Evolutionary conservation across 1,140 invertebrate genomes (phyloP).

Genomic region (Orussus abietinus): DNA sequence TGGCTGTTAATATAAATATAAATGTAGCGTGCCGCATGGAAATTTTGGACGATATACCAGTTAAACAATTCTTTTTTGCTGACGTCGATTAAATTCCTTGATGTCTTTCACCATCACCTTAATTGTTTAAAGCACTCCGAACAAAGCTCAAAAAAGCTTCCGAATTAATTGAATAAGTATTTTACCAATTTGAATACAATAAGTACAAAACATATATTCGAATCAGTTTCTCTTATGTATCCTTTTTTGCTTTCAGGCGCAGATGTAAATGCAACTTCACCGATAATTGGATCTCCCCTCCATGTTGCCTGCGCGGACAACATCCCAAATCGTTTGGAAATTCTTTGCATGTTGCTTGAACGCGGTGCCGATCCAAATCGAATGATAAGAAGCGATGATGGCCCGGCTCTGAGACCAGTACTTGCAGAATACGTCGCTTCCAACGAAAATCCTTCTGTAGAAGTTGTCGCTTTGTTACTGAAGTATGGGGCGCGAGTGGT

Average conservation of each 20-base stretch:
- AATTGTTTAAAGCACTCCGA: too few relatives aligned
- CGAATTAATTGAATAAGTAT: background rate
- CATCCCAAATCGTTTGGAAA: constrained; percentile 68
- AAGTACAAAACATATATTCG: background rate
- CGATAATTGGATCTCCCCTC: constrained; percentile 78
- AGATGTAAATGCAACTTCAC: constrained; percentile 75
- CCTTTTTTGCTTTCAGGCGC: constrained; percentile 59
- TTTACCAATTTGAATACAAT: background rate
- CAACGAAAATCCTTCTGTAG: constrained; percentile 64
- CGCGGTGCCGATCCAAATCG: constrained; percentile 76
- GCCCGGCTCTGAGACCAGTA: constrained; percentile 66
- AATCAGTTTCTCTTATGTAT: too few relatives aligned
- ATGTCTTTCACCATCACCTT: too few relatives aligned
- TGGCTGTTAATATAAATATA: too few relatives aligned
- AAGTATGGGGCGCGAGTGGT: constrained; percentile 77
- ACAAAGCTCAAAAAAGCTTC: background rate
- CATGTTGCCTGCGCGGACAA: constrained; percentile 84
- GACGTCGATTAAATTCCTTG: too few relatives aligned
- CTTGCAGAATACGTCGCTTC: constrained; percentile 81
- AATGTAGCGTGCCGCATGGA: too few relatives aligned
- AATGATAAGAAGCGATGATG: constrained; percentile 70
- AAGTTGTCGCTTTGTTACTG: constrained; percentile 70
- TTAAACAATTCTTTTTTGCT: too few relatives aligned
- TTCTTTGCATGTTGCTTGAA: constrained; percentile 66
- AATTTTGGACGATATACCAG: too few relatives aligned